Evolutionary conservation across 2,888 invertebrate genomes (phyloP).

Genomic region (Alloplasta piceator): DNA sequence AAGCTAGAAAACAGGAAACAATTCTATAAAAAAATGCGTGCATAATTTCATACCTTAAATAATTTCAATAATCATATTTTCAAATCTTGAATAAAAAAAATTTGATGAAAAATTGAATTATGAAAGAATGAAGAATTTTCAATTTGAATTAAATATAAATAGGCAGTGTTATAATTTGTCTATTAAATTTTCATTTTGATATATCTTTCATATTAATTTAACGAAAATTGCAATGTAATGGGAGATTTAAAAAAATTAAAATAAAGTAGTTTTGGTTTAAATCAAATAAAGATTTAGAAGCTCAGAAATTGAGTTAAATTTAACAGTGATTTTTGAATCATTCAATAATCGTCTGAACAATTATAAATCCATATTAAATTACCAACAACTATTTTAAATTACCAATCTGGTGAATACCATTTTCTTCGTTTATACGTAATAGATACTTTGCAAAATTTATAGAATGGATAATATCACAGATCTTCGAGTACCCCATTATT

Average conservation of each 20-base stretch:
- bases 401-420: constrained; percentile 1
- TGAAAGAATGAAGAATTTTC: no score
- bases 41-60: neutral
- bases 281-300: no score
- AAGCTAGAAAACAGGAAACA: neutral
- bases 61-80: neutral
- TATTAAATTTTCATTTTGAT: no score
- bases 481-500: constrained; percentile 14
- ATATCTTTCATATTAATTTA: no score
- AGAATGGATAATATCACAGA: constrained; percentile 20
- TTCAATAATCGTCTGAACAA: neutral
- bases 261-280: no score
- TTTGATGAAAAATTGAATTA: neutral
- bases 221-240: no score
- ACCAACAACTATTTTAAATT: constrained; percentile 17
- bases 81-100: neutral
- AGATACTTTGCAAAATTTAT: constrained; percentile 19
- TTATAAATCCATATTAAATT: constrained; percentile 12
- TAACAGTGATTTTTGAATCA: no score
- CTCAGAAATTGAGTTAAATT: no score
- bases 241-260: no score
- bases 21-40: neutral
- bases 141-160: no score
- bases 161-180: no score
- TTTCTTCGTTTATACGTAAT: constrained; percentile 16